Evolutionary conservation across 1,140 invertebrate genomes (phyloP), one percentile per base, ranked within the genome.

Genomic region (Grapholita molesta): DNA sequence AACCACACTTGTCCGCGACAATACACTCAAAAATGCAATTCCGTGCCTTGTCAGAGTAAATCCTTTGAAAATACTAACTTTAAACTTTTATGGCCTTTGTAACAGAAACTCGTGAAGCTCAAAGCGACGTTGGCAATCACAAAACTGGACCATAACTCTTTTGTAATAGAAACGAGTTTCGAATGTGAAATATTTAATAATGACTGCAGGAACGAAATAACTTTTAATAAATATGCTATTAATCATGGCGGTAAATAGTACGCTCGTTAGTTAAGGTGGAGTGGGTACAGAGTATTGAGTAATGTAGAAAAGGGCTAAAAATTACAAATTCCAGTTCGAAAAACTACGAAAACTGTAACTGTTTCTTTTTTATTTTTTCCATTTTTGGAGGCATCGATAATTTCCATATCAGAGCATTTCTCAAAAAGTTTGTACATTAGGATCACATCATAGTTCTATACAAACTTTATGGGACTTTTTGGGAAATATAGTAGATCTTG

Each of bases 21-120:
- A 89, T 83, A 78, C 70, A 67, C 70, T 84, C 80, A 83, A 84
- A 85, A 85, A 88, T 83, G 80, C 81, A 89, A 84, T 85, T 71
- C 70, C 85, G 84, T 89, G 87, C 76, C 81, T 75, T 88, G 84
- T 88, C 87, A 77, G 71, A 76, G 82, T 89, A 88, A 89, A 89
- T 89, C 79, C 72, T 72, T 72, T 72, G 71, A 82, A 83, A 88
- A 85, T 87, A 83, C 78, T 83, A 85, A 87, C 78, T 87, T 84
- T 75, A 67, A 74, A 55, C 78, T 66, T 88, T 89, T 86, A 89
- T 78, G 74, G 75, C 71, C 38, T 61, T 70, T n/a, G 32, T 64
- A 55, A 35, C 61, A 66, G 35, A 66, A 25, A 42, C 30, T 33
- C 33, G 12, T 25, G 32, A 52, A 28, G 35, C 65, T 28, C 24